Conservation (phyloP, 2,113 vertebrate species). For the Hippolais icterina region DNA sequence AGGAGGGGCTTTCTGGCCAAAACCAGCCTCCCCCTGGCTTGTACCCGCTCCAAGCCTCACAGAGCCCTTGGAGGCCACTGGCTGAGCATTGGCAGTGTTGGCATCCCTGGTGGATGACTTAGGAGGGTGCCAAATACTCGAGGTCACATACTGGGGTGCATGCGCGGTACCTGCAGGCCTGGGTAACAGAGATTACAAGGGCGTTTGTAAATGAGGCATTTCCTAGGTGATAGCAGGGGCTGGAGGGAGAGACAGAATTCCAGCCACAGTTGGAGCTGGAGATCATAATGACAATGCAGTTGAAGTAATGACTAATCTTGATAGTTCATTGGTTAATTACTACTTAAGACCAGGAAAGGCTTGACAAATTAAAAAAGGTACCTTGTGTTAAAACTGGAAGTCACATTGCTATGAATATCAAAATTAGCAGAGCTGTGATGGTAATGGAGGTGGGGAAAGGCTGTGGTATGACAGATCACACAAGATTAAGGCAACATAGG, state of each 20-base stretch:
- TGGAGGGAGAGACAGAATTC: neutral
- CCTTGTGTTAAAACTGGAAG: neutral
- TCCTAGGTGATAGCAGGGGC: neutral
- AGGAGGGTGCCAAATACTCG: constrained; percentile 66
- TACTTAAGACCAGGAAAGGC: neutral
- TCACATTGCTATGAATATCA: neutral
- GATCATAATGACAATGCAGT: neutral
- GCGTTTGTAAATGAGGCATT: neutral
- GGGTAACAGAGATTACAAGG: constrained; percentile 68
- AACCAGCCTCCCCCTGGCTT: constrained; percentile 54
- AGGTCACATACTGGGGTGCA: constrained; percentile 50
- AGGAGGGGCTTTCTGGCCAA: constrained; percentile 60
- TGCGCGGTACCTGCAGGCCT: constrained; percentile 52
- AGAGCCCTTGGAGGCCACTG: constrained; percentile 57
- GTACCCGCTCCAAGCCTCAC: constrained; percentile 57
- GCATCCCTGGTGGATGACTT: constrained; percentile 48
- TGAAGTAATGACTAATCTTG: neutral
- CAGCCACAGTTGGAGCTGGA: neutral
- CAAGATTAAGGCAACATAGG: neutral
- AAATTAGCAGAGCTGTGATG: neutral
- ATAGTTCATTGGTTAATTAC: neutral
- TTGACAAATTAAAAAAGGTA: neutral
- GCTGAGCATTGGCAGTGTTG: constrained; percentile 54
- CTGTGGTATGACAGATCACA: neutral
- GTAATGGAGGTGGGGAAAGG: neutral